These are phyloP conservation scores for Porites lutea DNA, from an alignment of 64 coral and sea anemone species.

Conservation along the genomic window DNA sequence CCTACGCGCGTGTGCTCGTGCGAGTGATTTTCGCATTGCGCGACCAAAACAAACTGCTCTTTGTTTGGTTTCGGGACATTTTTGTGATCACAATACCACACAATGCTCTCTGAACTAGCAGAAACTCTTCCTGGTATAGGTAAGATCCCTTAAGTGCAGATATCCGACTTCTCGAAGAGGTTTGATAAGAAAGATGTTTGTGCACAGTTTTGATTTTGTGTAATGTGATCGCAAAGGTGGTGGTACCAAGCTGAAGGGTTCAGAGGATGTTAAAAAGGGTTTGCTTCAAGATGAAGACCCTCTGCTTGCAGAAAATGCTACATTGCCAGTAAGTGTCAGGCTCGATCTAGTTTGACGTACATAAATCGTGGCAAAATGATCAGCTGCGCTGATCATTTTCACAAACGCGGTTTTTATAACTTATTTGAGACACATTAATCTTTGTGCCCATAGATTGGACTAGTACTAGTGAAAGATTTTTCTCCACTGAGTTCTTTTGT, in stretches of 20 bases:
- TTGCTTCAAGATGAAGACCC: constrained; percentile 68
- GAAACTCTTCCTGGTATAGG: constrained; percentile 18
- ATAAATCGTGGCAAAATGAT: too few species aligned
- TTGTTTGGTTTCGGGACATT: background rate
- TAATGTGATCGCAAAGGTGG: background rate
- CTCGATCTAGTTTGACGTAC: background rate
- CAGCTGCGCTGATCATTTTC: too few species aligned
- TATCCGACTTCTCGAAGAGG: background rate
- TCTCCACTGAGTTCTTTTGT: too few species aligned
- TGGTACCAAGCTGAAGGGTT: background rate
- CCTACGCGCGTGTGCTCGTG: background rate
- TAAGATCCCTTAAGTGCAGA: background rate
- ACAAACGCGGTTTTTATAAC: too few species aligned
- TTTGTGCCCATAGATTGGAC: too few species aligned
- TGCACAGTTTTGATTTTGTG: background rate
- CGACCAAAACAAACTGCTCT: background rate
- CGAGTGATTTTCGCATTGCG: background rate
- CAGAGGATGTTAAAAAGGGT: constrained; percentile 72
- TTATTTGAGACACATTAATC: too few species aligned
- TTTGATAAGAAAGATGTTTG: too few species aligned
- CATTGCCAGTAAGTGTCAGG: constrained; percentile 61
- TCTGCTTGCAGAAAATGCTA: constrained; percentile 76
- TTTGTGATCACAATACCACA: background rate
- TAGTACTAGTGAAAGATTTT: too few species aligned
- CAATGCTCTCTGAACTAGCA: background rate